Evolutionary conservation across 2,113 vertebrate genomes (phyloP).

Genomic region (Mormoops blainvillei): DNA sequence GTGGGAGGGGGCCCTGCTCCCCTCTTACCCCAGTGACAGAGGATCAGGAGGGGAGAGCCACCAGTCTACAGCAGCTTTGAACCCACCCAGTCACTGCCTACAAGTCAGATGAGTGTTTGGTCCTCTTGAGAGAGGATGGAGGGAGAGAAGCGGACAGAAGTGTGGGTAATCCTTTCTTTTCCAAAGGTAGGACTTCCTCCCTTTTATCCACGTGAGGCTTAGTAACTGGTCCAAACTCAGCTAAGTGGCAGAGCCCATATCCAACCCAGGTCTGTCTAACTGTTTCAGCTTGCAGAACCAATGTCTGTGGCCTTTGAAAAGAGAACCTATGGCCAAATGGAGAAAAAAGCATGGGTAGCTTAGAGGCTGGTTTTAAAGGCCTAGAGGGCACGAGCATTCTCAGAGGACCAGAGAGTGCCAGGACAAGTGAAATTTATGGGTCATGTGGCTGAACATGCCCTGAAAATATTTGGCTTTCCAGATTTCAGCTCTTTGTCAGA

Average conservation of each 20-base stretch:
- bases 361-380: not conserved
- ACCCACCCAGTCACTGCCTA: not conserved
- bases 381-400: not conserved
- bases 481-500: constrained; percentile 52
- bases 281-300: not conserved
- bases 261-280: not conserved
- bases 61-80: not conserved
- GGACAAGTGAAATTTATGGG: constrained; percentile 24
- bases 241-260: not conserved
- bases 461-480: constrained; percentile 4
- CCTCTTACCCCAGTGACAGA: not conserved
- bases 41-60: not conserved
- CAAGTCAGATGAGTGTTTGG: not conserved
- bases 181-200: not conserved
- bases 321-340: not conserved
- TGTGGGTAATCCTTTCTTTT: not conserved
- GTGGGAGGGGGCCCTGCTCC: not conserved
- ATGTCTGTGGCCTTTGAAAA: constrained; percentile 22
- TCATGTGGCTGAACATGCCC: not conserved
- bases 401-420: not conserved
- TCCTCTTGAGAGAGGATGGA: not conserved
- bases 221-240: not conserved
- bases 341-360: not conserved
- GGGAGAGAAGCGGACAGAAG: not conserved
- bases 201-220: not conserved